Evolutionary conservation across 2,113 vertebrate genomes (phyloP), one percentile per base, ranked within the genome.

Genomic region (Tetrax tetrax): DNA sequence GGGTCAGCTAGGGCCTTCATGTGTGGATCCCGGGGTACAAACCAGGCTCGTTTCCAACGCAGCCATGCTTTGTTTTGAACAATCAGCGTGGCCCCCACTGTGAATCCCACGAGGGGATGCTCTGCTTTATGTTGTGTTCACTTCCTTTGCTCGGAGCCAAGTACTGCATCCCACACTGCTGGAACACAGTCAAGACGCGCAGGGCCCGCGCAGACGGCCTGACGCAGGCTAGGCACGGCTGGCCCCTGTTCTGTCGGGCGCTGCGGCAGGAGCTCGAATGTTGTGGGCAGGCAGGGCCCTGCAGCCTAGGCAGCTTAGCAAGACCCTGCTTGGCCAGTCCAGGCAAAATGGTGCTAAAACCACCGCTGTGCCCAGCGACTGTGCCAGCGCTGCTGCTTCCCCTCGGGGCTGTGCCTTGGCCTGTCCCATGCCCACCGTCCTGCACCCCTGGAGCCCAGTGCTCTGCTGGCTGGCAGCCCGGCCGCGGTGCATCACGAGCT

Each of bases 201-300:
- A 3, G 53, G 56, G 61, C 50, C 63, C 1, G 56, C 8, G 5
- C 0, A 3, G 17, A 7, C 1, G 3, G 60, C 21, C 60, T 51
- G 79, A 27, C 2, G 6, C 41, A 29, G 41, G 7, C 23, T 3
- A 2, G 72, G 51, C 1, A 1, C 1, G 71, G 45, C 20, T 0
- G 0, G 18, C 11, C 45, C 54, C 24, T 0, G 1, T 17, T 5
- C 51, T 22, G 29, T 13, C 3, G 1, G 7, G 8, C 4, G 3
- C 64, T 27, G 79, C 41, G 7, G 53, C 28, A 7, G 50, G 28
- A 45, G 14, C 43, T 14, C 16, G 4, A 11, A 8, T 7, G 35
- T 41, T 1, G 14, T 3, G 43, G 41, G 63, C 7, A 8, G 38
- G 70, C 53, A 83, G 43, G 15, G 74, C 28, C 77, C 48, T 0